These are phyloP conservation scores for Porites lobata DNA, from an alignment of 92 coral and sea anemone species.

Conservation along the genomic window DNA sequence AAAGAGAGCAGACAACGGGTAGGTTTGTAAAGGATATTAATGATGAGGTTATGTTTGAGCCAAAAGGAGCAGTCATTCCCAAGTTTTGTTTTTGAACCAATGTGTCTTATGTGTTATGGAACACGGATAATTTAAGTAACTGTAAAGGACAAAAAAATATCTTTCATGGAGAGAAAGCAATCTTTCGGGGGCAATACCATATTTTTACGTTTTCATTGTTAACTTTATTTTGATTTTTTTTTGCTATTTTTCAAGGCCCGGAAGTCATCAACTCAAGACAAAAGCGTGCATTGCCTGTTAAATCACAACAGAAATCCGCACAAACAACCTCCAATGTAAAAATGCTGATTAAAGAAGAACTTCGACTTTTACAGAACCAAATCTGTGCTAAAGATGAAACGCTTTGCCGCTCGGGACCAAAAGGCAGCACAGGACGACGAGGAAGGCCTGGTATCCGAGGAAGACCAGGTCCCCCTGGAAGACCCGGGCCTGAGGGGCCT, in stretches of 20 bases:
- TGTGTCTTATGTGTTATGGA: too few species aligned
- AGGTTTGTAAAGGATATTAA: neutral
- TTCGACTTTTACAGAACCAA: neutral
- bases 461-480: neutral
- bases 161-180: too few species aligned
- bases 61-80: neutral
- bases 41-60: neutral
- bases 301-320: neutral
- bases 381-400: neutral
- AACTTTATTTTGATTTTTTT: too few species aligned
- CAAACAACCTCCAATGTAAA: neutral
- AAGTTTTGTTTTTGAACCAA: neutral
- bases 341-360: neutral
- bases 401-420: neutral
- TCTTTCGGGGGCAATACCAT: too few species aligned
- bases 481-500: neutral
- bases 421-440: neutral
- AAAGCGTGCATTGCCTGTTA: neutral
- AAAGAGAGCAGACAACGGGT: neutral
- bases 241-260: neutral
- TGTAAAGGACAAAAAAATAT: too few species aligned
- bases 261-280: neutral
- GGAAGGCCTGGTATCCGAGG: neutral
- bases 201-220: too few species aligned
- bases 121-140: too few species aligned